Conservation (phyloP, 1,140 invertebrate genomes). For the Pantala flavescens region DNA sequence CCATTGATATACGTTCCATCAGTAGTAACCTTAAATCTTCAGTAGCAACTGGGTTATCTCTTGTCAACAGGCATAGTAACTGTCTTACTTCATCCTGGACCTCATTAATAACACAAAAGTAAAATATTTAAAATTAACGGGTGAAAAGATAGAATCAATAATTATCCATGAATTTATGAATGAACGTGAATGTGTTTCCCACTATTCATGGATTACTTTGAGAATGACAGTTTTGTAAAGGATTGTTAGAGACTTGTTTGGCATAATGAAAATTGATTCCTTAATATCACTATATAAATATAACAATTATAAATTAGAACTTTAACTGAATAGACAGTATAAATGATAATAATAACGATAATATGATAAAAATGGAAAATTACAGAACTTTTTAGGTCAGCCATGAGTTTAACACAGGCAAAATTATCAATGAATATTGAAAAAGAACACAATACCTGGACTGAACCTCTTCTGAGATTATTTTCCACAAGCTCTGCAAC, state of each 20-base stretch:
- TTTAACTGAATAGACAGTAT: too few species aligned
- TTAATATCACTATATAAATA: too few species aligned
- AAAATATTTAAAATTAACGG: conserved; percentile 17
- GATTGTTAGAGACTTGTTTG: too few species aligned
- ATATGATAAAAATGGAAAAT: too few species aligned
- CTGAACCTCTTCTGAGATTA: conserved; percentile 63
- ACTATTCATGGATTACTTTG: too few species aligned
- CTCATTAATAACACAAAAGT: conserved; percentile 27
- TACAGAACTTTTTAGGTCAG: too few species aligned
- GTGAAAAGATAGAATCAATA: not conserved
- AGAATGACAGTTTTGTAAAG: too few species aligned
- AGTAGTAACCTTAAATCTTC: conserved; percentile 74
- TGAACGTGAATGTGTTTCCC: not conserved
- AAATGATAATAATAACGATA: too few species aligned
- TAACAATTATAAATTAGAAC: too few species aligned
- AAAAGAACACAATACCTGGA: conserved; percentile 43
- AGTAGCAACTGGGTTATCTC: conserved; percentile 78
- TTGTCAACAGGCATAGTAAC: conserved; percentile 78
- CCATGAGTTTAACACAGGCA: too few species aligned
- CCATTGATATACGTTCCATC: conserved; percentile 67
- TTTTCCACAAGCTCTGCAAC: conserved; percentile 84
- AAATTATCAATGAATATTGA: too few species aligned
- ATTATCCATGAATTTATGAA: not conserved
- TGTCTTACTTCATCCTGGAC: conserved; percentile 79
- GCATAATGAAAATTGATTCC: too few species aligned